Conservation (phyloP, 1,140 invertebrate genomes). For the Chelonus insularis region DNA sequence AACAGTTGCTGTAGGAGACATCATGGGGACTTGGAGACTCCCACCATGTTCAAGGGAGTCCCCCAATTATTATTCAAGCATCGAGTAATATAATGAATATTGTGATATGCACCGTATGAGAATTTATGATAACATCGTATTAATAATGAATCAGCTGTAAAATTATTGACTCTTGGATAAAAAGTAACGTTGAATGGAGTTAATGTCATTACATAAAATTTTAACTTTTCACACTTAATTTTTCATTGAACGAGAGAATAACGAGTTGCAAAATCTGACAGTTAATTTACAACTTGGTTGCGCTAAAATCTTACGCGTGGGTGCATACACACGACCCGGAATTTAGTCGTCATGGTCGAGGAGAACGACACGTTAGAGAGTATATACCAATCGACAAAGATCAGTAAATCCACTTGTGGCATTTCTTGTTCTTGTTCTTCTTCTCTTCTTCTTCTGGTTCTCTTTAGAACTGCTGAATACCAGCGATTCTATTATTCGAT, state of each 20-base stretch:
- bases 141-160: too few relatives aligned
- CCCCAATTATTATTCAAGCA: neutral
- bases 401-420: conserved; percentile 7
- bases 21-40: neutral
- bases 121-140: too few relatives aligned
- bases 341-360: conserved; percentile 23
- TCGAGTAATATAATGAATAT: too few relatives aligned
- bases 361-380: neutral
- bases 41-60: neutral
- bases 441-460: neutral
- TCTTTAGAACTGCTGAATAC: neutral
- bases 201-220: too few relatives aligned
- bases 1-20: neutral
- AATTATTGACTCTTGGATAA: too few relatives aligned
- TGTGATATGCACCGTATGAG: too few relatives aligned
- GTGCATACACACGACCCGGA: conserved; percentile 11
- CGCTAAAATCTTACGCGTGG: conserved; percentile 11
- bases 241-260: too few relatives aligned
- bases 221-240: too few relatives aligned
- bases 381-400: conserved; percentile 1
- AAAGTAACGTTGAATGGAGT: too few relatives aligned
- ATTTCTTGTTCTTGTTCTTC: conserved; percentile 2
- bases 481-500: conserved; percentile 23
- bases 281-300: conserved; percentile 10
- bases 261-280: conserved; percentile 6